A percentile compares a stretch with the other conserved stretches of the same genome.
phyloP scores from a whole-genome alignment of 2,888 invertebrate genomes.

The Cepaea hortensis region DNA sequence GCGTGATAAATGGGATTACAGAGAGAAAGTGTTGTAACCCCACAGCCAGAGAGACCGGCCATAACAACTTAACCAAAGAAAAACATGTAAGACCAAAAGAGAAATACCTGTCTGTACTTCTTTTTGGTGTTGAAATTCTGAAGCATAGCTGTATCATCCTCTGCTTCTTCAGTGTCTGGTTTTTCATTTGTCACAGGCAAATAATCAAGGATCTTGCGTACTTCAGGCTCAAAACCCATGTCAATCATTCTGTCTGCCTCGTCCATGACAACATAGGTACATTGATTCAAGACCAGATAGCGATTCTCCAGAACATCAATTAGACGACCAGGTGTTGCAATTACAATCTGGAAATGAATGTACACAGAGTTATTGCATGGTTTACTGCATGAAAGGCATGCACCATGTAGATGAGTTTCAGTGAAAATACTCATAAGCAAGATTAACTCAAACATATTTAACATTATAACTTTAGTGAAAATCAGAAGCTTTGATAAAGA shows the following conservation, averaged over 20 bases:
- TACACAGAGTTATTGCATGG: background rate
- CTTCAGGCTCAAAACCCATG: slow-evolving; percentile 98
- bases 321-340: slow-evolving; percentile 98
- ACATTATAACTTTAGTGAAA: too few species aligned
- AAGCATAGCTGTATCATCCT: slow-evolving; percentile 91
- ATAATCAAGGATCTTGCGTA: slow-evolving; percentile 96
- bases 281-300: slow-evolving; percentile 96
- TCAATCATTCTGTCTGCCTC: slow-evolving; percentile 99
- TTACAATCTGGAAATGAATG: slow-evolving; percentile 86
- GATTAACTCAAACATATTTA: too few species aligned
- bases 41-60: too few species aligned
- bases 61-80: background rate
- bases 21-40: too few species aligned
- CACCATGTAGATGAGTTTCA: background rate
- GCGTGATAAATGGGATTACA: too few species aligned
- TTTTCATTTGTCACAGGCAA: slow-evolving; percentile 99
- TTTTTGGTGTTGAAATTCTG: slow-evolving; percentile 96
- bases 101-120: slow-evolving; percentile 89
- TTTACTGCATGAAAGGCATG: slow-evolving; percentile 25
- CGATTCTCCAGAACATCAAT: slow-evolving; percentile 98
- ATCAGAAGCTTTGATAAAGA: too few species aligned
- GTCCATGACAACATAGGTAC: slow-evolving; percentile 92
- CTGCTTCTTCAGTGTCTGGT: slow-evolving; percentile 98
- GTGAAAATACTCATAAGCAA: too few species aligned
- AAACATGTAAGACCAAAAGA: background rate